Percentiles rank a stretch among this genome's conserved stretches.
Evolutionary conservation across 2,888 invertebrate species (phyloP).

Genomic region (Platycheirus albimanus): DNA sequence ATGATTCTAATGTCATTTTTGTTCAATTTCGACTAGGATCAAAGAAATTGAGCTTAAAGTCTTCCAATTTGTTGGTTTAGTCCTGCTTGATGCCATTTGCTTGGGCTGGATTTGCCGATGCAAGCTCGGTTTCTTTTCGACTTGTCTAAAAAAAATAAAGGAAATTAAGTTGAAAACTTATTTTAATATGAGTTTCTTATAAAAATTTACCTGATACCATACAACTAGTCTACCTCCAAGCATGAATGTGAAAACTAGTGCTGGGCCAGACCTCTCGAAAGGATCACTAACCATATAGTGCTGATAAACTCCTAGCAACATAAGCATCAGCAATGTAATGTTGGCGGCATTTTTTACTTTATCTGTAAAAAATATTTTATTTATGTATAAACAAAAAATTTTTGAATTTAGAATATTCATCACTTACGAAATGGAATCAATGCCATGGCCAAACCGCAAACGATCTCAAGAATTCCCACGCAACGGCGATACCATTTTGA

Average conservation of each 20-base stretch:
- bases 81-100: constrained; percentile 86
- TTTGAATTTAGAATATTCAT: background rate
- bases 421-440: constrained; percentile 92
- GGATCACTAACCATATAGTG: constrained; percentile 96
- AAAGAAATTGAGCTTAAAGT: constrained; percentile 19
- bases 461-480: constrained; percentile 92
- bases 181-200: constrained; percentile 8
- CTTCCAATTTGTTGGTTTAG: constrained; percentile 78
- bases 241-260: constrained; percentile 96
- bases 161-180: constrained; percentile 16
- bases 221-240: constrained; percentile 94
- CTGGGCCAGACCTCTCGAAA: constrained; percentile 94
- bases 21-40: constrained; percentile 43
- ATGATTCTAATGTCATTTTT: constrained; percentile 59
- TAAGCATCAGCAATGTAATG: constrained; percentile 90
- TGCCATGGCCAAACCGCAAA: constrained; percentile 92
- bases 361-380: constrained; percentile 85
- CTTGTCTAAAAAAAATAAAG: constrained; percentile 84
- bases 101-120: constrained; percentile 84
- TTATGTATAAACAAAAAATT: background rate
- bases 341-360: constrained; percentile 96
- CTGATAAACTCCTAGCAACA: constrained; percentile 95
- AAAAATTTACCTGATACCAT: constrained; percentile 84
- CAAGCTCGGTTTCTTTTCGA: constrained; percentile 84
- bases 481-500: constrained; percentile 95